Base-by-base conservation (phyloP, 1,140 invertebrate species). In the Aradophagus sp. region DNA sequence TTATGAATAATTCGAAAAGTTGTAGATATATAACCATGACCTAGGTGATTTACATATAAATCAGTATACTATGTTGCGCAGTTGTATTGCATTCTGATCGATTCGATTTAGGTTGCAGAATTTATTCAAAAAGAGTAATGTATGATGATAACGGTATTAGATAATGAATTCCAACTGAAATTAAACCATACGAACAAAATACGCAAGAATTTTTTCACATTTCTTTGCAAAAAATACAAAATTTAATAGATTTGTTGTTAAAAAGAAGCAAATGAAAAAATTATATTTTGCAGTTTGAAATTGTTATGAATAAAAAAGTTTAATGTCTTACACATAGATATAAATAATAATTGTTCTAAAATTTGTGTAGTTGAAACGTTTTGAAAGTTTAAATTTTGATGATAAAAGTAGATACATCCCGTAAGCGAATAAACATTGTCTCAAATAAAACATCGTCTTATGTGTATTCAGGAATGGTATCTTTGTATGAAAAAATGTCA, bases 31-130 rank as follows among this genome's bases (percentile, higher is more conserved):
- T 29, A 44, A 44, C 39, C 39, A 44, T 44, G 26, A 44, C 39
- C 39, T 29, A 44, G 26, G 39, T 6, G 27, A 44, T 44, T 27
- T 29, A 29, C 29, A 44, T 23, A 27, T 29, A 16, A n/a, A 44
- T 15, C 16, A 11, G 2, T 11, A 12, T 12, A 6, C 26, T 44
- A 14, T 7, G 6, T 10, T 7, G 20, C 19, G 20, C 3, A 13
- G 17, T 44, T 44, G 5, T 23, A 39, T n/a, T 44, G 20, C 39
- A 4, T 29, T 29, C n/a, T 5, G 5, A 5, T 2, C 2, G 7
- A 16, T 29, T 1, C 2, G 7, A 44, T 44, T 15, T 44, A 44
- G 39, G 39, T 44, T 14, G 14, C 13, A 5, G 5, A 44, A 6
- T 29, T 44, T 44, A 16, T 29, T 27, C n/a, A 15, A 16, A 7